These are phyloP conservation scores for Neoseiulus cucumeris DNA, from an alignment of 1,140 invertebrate genomes.

Conservation along the genomic window DNA sequence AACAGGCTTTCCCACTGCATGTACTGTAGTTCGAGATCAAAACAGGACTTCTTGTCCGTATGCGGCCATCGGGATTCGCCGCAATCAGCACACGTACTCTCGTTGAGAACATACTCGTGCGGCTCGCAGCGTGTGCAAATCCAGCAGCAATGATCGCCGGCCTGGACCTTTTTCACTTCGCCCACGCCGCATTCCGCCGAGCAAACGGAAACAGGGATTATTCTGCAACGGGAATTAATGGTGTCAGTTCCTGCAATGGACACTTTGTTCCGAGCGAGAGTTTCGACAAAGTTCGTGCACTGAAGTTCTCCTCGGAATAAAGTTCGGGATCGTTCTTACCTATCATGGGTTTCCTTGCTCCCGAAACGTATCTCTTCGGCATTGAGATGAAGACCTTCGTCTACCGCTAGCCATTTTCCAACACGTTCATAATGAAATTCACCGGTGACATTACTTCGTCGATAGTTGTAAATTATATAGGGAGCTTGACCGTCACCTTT, in stretches of 20 bases:
- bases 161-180: slow-evolving; percentile 45
- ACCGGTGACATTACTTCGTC: slow-evolving; percentile 30
- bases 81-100: slow-evolving; percentile 37
- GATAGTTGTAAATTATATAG: slow-evolving; percentile 40
- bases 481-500: slow-evolving; percentile 44
- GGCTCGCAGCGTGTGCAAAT: slow-evolving; percentile 35
- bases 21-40: slow-evolving; percentile 31
- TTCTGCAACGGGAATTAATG: not conserved
- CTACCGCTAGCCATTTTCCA: slow-evolving; percentile 22
- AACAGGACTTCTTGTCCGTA: slow-evolving; percentile 27
- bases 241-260: no score
- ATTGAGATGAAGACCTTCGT: slow-evolving; percentile 37
- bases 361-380: slow-evolving; percentile 29
- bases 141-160: slow-evolving; percentile 32
- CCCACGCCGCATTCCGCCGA: slow-evolving; percentile 43
- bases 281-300: no score
- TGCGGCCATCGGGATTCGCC: slow-evolving; percentile 31
- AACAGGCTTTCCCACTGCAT: slow-evolving; percentile 37
- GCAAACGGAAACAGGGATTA: slow-evolving; percentile 39
- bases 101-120: slow-evolving; percentile 37
- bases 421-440: slow-evolving; percentile 27
- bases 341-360: slow-evolving; percentile 13
- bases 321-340: not conserved
- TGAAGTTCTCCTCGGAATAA: no score
- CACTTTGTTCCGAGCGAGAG: no score